phyloP scores from a whole-genome alignment of 2,113 vertebrate species.

The Glareola pratincola region DNA sequence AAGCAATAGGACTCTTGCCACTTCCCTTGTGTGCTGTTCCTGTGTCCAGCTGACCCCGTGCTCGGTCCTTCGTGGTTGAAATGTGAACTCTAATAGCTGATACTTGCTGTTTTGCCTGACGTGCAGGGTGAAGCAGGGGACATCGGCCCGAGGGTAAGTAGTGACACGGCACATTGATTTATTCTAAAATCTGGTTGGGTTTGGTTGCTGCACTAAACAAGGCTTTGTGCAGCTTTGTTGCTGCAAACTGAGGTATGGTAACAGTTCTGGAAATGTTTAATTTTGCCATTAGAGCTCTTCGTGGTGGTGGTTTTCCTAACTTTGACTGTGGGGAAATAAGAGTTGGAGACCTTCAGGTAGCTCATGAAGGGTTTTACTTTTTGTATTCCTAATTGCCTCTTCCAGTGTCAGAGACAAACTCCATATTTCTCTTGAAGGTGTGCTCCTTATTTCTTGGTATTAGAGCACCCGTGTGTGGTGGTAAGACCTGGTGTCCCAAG shows the following conservation, averaged over 20 bases:
- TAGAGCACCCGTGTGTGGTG: rapidly evolving
- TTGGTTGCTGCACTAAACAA: not conserved
- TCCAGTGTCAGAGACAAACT: not conserved
- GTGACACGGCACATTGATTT: not conserved
- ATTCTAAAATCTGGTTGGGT: not conserved
- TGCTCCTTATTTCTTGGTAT: not conserved
- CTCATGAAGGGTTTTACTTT: not conserved
- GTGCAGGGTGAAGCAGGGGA: slow-evolving; percentile 89
- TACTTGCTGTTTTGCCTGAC: slow-evolving; percentile 12
- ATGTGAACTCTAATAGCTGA: not conserved
- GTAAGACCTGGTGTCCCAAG: not conserved
- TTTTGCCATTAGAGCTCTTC: not conserved
- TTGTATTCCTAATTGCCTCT: not conserved
- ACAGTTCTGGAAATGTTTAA: not conserved
- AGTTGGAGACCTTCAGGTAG: not conserved
- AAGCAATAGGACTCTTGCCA: not conserved
- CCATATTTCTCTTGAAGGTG: not conserved
- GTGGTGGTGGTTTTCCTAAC: not conserved
- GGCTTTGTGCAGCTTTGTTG: not conserved
- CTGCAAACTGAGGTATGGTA: not conserved
- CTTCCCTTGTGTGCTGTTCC: not conserved
- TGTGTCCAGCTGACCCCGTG: not conserved
- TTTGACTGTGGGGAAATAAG: not conserved
- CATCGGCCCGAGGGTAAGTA: slow-evolving; percentile 87
- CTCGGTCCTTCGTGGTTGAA: not conserved